These are phyloP conservation scores for Atractosteus spatula DNA, from an alignment of 2,113 vertebrate species.

Conservation along the genomic window DNA sequence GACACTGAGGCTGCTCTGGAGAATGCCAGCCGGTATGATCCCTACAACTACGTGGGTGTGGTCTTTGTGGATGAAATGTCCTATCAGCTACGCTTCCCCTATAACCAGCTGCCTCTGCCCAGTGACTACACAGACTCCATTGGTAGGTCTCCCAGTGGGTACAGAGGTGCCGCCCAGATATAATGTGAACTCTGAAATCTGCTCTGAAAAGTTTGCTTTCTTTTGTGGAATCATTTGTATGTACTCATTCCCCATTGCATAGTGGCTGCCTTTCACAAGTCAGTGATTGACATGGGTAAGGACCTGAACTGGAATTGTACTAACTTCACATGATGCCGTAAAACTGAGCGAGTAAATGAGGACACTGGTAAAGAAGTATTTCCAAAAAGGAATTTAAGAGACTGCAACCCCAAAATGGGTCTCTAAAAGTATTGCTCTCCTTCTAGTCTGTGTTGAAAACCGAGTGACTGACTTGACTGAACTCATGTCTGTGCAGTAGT, in stretches of 20 bases:
- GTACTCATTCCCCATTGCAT: neutral
- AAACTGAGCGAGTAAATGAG: too few relatives aligned
- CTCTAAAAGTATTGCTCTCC: too few relatives aligned
- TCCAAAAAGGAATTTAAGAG: too few relatives aligned
- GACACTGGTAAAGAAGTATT: too few relatives aligned
- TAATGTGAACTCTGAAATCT: neutral
- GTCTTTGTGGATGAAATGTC: conserved; percentile 74
- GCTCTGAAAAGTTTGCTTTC: neutral
- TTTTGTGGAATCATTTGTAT: neutral
- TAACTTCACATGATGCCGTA: too few relatives aligned
- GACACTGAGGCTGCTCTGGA: conserved; percentile 66
- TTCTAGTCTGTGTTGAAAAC: too few relatives aligned
- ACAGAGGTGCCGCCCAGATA: neutral
- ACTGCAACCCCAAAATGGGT: too few relatives aligned
- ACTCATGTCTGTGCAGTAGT: too few relatives aligned
- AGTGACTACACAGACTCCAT: conserved; percentile 59
- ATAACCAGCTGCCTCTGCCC: conserved; percentile 43
- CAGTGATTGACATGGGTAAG: too few relatives aligned
- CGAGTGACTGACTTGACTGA: too few relatives aligned
- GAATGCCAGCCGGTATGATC: conserved; percentile 47
- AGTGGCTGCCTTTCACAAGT: too few relatives aligned
- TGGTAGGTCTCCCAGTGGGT: conserved; percentile 52
- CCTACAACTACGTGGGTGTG: conserved; percentile 59
- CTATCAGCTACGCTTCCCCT: conserved; percentile 71
- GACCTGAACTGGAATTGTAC: too few relatives aligned